Evolutionary conservation across 1,140 invertebrate genomes (phyloP).

Genomic region (Dermatophagoides farinae): DNA sequence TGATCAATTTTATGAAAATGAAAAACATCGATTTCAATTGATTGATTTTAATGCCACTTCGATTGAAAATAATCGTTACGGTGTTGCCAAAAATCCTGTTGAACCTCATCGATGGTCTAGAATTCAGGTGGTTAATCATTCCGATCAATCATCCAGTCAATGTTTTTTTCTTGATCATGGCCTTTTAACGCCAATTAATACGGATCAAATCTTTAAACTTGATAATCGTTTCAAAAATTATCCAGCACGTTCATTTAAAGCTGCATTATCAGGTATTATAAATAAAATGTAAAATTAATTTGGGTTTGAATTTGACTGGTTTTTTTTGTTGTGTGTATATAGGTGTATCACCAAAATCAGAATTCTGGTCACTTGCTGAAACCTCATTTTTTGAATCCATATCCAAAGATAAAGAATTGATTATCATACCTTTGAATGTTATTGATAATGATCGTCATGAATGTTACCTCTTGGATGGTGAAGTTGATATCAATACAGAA

Average conservation of each 20-base stretch:
- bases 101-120: neutral
- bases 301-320: no score
- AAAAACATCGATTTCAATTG: neutral
- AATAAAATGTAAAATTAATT: no score
- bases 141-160: neutral
- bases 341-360: no score
- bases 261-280: neutral
- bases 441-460: no score
- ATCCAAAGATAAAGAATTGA: no score
- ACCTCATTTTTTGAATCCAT: no score
- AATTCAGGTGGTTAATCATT: neutral
- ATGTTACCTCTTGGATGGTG: no score
- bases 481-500: no score
- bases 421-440: no score
- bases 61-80: neutral
- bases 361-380: no score
- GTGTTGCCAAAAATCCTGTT: neutral
- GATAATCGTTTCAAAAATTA: neutral
- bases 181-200: neutral
- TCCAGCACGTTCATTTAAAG: neutral
- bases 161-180: slow-evolving; percentile 1
- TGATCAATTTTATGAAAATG: neutral
- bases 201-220: neutral
- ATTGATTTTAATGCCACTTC: neutral
- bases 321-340: no score